Base-by-base conservation (phyloP, 2,113 vertebrate species). In the Myiozetetes cayanensis region DNA sequence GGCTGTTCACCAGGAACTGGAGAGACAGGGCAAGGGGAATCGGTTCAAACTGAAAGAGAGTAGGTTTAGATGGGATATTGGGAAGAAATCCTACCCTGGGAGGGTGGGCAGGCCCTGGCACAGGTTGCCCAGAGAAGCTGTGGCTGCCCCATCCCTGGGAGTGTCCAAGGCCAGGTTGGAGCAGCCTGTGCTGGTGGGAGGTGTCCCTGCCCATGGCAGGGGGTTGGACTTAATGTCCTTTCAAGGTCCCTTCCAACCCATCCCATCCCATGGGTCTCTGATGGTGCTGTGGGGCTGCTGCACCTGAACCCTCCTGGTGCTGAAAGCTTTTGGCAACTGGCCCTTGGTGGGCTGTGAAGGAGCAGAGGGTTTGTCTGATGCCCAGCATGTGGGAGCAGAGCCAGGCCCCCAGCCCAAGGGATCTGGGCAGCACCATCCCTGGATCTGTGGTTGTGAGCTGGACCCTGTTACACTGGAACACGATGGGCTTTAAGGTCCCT, bases 261-360 rank as follows among this genome's bases (percentile, higher is more conserved):
- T 0, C 5, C 9, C 44, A 24, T 33, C 15, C 61, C 7, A 4
- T 0, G 44, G 5, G 7, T 52, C 14, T 28, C 16, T 50, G 77
- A 8, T 43, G 25, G 7, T 47, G 16, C 9, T 30, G 37, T 41
- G 44, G 24, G 16, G 46, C 55, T 77, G 58, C 58, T 62, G n/a
- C 5, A 28, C 43, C 35, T 63, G 43, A 37, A 22, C 41, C 49
- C 17, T 4, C 43, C 53, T 44, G 10, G 33, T 39, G 8, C 21
- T 35, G 58, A 24, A 5, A 33, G 20, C 28, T 2, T 3, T 39
- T 37, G 72, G 41, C 6, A 30, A 16, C 16, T 1, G 33, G 14
- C 9, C 13, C 18, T 21, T 0, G 1, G 55, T 12, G 74, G 31
- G 62, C 0, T 22, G 9, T 15, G 7, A 43, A 52, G 53, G 11